Conservation (phyloP, 1,140 invertebrate species). For the Archegozetes longisetosus region DNA sequence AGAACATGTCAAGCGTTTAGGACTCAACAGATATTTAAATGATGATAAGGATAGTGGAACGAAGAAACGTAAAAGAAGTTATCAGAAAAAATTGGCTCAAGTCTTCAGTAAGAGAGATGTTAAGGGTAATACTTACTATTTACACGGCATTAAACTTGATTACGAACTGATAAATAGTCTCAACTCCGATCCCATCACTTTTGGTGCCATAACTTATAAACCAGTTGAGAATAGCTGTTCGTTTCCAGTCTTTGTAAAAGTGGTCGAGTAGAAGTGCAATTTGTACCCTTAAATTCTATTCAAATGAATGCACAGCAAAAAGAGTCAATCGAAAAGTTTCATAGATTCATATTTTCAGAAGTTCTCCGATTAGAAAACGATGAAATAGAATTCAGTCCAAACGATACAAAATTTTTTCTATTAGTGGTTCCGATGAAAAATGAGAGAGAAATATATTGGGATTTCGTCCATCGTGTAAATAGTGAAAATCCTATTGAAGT, state of each 20-base stretch:
- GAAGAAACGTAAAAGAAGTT: neutral
- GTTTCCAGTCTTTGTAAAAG: neutral
- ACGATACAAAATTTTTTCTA: conserved; percentile 56
- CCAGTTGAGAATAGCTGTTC: neutral
- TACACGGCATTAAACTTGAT: neutral
- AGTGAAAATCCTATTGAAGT: conserved; percentile 15
- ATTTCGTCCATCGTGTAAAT: conserved; percentile 55
- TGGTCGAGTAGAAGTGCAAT: neutral
- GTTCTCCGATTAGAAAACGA: conserved; percentile 79
- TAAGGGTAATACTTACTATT: neutral
- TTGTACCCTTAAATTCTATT: neutral
- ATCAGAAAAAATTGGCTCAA: neutral
- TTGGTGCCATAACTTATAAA: neutral
- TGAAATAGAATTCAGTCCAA: conserved; percentile 55
- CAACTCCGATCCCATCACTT: neutral
- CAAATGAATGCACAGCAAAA: conserved; percentile 33
- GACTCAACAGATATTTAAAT: neutral
- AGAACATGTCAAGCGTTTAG: neutral
- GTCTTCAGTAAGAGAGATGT: neutral
- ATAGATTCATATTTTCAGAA: conserved; percentile 78
- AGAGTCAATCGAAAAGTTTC: conserved; percentile 53
- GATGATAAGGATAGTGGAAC: neutral
- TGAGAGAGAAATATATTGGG: conserved; percentile 47
- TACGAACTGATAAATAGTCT: neutral
- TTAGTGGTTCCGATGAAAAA: conserved; percentile 60